phyloP scores from a whole-genome alignment of 2,888 invertebrate genomes.

The Fragum sueziense region DNA sequence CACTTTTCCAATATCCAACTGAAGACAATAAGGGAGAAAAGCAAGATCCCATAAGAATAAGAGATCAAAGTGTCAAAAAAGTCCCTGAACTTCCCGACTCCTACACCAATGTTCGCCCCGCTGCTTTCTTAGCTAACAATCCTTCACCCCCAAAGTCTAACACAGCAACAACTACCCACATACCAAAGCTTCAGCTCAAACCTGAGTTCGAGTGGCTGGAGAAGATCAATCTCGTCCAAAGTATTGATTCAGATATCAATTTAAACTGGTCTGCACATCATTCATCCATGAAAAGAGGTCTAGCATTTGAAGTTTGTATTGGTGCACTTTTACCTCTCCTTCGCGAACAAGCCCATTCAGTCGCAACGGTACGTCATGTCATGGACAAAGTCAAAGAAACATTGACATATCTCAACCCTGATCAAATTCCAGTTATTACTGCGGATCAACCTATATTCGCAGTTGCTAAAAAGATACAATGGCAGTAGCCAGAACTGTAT shows the following conservation, averaged over 20 bases:
- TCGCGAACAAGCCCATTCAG: constrained; percentile 7
- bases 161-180: too few relatives aligned
- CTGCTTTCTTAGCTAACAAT: constrained; percentile 2
- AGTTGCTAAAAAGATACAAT: too few relatives aligned
- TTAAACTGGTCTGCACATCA: constrained; percentile 35
- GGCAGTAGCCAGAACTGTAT: too few relatives aligned
- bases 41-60: background rate
- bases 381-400: constrained; percentile 30
- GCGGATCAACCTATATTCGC: too few relatives aligned
- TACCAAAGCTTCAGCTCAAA: too few relatives aligned
- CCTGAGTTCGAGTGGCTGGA: background rate
- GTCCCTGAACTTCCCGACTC: constrained; percentile 31
- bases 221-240: background rate
- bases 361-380: constrained; percentile 13
- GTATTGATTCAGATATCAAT: background rate
- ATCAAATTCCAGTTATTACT: too few relatives aligned
- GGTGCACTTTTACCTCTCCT: constrained; percentile 26
- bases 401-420: background rate
- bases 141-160: background rate
- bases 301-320: background rate
- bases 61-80: constrained; percentile 14
- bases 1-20: constrained; percentile 34
- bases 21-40: constrained; percentile 16
- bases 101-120: constrained; percentile 21
- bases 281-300: constrained; percentile 22